phyloP scores from a whole-genome alignment of 2,888 invertebrate species.

The Ochropleura plecta region DNA sequence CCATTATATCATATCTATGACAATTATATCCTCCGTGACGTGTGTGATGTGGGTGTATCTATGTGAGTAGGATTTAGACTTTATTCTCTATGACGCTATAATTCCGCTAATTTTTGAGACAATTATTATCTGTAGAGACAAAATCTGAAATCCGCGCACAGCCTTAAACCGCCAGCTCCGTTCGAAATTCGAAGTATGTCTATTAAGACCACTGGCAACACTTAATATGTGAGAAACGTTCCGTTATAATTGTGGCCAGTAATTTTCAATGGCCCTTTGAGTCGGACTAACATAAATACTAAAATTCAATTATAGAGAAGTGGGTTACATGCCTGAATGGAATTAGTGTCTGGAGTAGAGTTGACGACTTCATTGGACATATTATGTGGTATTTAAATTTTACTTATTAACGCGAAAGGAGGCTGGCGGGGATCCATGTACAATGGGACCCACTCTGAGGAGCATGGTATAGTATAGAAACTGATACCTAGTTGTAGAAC shows the following conservation, averaged over 20 bases:
- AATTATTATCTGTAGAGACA: background rate
- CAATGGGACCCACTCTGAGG: too few species aligned
- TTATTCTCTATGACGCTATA: too few species aligned
- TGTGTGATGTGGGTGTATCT: too few species aligned
- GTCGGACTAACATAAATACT: conserved; percentile 36
- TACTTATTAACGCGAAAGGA: too few species aligned
- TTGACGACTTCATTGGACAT: conserved; percentile 48
- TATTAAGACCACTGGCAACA: conserved; percentile 45
- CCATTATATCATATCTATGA: too few species aligned
- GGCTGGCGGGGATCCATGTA: too few species aligned
- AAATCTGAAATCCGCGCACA: background rate
- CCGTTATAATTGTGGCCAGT: conserved; percentile 50
- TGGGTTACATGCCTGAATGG: conserved; percentile 44
- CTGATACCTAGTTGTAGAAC: too few species aligned
- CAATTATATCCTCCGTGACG: too few species aligned
- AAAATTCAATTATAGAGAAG: conserved; percentile 56
- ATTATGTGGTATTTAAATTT: conserved; percentile 28
- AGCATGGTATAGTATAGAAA: too few species aligned
- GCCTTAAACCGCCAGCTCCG: conserved; percentile 6
- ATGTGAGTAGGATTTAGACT: too few species aligned
- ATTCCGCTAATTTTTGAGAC: too few species aligned
- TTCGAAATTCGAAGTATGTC: conserved; percentile 44
- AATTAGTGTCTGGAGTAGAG: conserved; percentile 37
- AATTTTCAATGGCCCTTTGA: conserved; percentile 43
- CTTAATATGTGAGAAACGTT: conserved; percentile 64